Evolutionary conservation across 2,113 vertebrate genomes (phyloP), one percentile per base, ranked within the genome.

Genomic region (Macrotis lagotis): DNA sequence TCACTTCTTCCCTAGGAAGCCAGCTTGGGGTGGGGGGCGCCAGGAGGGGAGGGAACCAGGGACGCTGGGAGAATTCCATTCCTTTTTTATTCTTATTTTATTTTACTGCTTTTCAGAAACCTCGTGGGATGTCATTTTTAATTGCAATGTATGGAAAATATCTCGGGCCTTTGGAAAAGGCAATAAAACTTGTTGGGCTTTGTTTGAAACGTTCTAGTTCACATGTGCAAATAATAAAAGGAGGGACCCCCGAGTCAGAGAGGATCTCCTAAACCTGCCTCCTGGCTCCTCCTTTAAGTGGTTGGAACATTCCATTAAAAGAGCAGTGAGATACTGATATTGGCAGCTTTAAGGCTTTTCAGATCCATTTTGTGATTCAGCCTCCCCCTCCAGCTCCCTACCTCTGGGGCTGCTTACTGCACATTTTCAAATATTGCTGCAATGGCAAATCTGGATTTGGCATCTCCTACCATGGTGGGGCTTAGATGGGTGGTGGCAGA

Each of bases 41-140:
- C 44, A 50, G 2, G 22, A 48, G 59, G 44, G 31, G 48, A 25
- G 2, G 25, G 37, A 5, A 11, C 11, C 2, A 50, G 66, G 66
- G 66, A 8, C 66, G 2, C 53, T 48, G 31, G 25, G 93, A 91
- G 3, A 0, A 25, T 90, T 55, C 52, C 59, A 2, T 92, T 44
- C n/a, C 50, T 88, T 88, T 50, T 55, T 59, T 37, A 66, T 66
- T 50, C 53, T 16, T 50, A 47, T 92, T 95, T 89, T 48, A 31
- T 91, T 52, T 53, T 25, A 8, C n/a, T 90, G n/a, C 16, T 50
- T 3, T 44, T 74, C 19, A 7, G 83, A 52, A 83, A 55, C 52
- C 51, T 96, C 59, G 91, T 96, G 31, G 50, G 92, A 51, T 53
- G 12, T 53, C 59, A 52, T 93, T 94, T 94, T 91, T 91, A 89